phyloP scores from a whole-genome alignment of 2,797 vertebrate genomes.

The Phyllotis vaccarum region DNA sequence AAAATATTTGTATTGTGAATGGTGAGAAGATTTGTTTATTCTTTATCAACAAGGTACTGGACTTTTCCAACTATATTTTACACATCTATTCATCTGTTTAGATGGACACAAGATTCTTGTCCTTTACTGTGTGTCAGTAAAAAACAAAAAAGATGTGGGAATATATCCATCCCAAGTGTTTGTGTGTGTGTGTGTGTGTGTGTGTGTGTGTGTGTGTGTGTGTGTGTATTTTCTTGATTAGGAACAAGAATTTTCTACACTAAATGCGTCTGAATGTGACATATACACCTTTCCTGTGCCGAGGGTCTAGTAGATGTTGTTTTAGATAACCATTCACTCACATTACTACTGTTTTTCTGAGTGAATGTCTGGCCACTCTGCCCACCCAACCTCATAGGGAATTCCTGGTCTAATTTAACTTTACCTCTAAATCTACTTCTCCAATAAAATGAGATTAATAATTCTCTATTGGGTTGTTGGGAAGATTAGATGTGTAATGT shows the following conservation, averaged over 20 bases:
- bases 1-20: not conserved
- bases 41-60: not conserved
- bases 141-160: not conserved
- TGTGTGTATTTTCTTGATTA: not conserved
- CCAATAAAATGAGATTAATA: slow-evolving; percentile 60
- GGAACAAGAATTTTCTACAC: not conserved
- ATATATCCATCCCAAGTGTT: not conserved
- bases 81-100: not conserved
- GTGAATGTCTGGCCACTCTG: not conserved
- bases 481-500: slow-evolving; percentile 44
- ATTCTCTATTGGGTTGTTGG: not conserved
- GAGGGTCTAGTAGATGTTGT: not conserved
- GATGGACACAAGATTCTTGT: not conserved
- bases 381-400: not conserved
- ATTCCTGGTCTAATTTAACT: slow-evolving; percentile 52
- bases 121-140: not conserved
- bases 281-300: not conserved
- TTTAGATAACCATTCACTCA: not conserved
- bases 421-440: slow-evolving; percentile 20
- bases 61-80: not conserved
- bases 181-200: no score
- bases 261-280: not conserved
- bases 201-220: no score
- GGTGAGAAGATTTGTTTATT: not conserved
- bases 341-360: not conserved